These are phyloP conservation scores for Scytalopus superciliaris DNA, from an alignment of 2,113 vertebrate genomes.

Conservation along the genomic window DNA sequence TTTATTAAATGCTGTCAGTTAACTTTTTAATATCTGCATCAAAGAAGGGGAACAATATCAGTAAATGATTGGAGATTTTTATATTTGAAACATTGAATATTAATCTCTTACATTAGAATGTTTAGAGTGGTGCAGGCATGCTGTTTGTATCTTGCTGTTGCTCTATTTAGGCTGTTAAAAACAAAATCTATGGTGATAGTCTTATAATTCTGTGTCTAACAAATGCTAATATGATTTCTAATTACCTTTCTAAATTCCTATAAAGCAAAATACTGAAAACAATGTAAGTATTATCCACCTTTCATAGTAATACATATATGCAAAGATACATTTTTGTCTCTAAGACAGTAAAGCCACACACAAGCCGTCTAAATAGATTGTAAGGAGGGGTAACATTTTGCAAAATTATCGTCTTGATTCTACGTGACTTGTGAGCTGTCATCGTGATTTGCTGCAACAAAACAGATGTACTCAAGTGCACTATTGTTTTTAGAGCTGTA, in stretches of 20 bases:
- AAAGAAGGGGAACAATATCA: not conserved
- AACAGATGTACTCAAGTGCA: not conserved
- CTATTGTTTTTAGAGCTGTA: not conserved
- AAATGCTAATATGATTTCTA: not conserved
- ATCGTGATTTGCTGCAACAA: not conserved
- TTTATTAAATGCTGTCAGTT: not conserved
- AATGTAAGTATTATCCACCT: not conserved
- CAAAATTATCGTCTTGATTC: not conserved
- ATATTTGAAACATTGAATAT: not conserved
- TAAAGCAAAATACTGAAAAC: not conserved
- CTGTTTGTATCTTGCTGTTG: not conserved
- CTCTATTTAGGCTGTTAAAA: not conserved
- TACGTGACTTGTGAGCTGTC: not conserved
- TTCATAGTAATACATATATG: not conserved
- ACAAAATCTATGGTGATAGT: not conserved
- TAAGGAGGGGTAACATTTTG: not conserved
- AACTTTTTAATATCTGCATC: not conserved
- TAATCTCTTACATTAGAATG: not conserved
- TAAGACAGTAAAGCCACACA: not conserved
- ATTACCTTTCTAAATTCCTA: not conserved
- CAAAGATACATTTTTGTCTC: conserved; percentile 41
- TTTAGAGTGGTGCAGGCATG: not conserved
- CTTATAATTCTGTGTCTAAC: not conserved
- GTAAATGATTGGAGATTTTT: not conserved
- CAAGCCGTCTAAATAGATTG: not conserved